Base-by-base conservation (phyloP, 2,113 vertebrate species). In the Ammodytes marinus region DNA sequence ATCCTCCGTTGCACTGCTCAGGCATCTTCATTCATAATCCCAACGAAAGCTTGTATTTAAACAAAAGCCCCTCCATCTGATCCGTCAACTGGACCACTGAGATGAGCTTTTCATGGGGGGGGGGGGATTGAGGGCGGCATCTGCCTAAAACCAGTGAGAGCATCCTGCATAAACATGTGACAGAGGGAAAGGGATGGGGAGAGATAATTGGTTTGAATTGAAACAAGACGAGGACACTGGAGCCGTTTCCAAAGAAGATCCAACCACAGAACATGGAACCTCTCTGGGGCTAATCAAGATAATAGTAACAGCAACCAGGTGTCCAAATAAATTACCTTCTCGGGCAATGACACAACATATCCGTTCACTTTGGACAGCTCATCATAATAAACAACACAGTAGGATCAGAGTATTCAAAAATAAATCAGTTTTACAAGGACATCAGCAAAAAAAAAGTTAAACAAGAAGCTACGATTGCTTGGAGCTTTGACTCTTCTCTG, bases 201-300 rank as follows among this genome's bases (percentile, higher is more conserved):
- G 80, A 35, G 79, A 69, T 91, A 87, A 91, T 93, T 90, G 73
- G 64, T 52, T 73, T 37, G 53, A 91, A 92, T 88, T 73, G 85
- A 80, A 87, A 86, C 81, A 90, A 85, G 85, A 89, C 66, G 50
- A 84, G 52, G 76, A 84, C 77, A 66, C 52, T 37, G 80, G 79
- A 80, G 76, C 17, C 1, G 12, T 13, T 83, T 90, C 79, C 84
- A 86, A 71, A 70, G 43, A 14, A 15, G 52, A 85, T 79, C 73
- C 58, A 37, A 65, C 42, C 7, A 49, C 74, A 79, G 37, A 69
- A 65, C 5, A 10, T 1, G 27, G 66, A 75, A 71, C 27, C 27
- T 71, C 66, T 73, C 49, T 10, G 43, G 39, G 60, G 64, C 50
- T 82, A 87, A 84, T 91, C 71, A 74, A 7, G 76, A 78, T 78